Conservation (phyloP, 2,888 invertebrate genomes). For the Megalurothrips usitatus region DNA sequence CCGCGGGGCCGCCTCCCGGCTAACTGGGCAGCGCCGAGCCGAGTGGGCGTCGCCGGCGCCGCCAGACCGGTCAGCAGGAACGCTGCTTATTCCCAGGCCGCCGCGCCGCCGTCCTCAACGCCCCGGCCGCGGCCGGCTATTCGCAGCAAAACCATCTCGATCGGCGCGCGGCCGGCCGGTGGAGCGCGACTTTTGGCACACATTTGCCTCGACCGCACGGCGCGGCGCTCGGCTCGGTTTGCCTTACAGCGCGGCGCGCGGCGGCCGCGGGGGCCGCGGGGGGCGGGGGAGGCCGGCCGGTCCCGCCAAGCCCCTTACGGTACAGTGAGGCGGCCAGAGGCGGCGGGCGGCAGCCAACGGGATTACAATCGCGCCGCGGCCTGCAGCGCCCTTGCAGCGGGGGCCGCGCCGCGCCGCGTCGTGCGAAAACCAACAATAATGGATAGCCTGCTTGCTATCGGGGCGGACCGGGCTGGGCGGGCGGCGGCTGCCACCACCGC, state of each 20-base stretch:
- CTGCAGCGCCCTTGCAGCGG: neutral
- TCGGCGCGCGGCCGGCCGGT: too few relatives aligned
- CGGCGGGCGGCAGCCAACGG: neutral
- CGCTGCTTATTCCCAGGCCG: too few relatives aligned
- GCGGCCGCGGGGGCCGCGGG: neutral
- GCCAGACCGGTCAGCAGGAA: neutral
- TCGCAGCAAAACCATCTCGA: too few relatives aligned
- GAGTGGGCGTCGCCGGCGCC: neutral
- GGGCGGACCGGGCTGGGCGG: neutral
- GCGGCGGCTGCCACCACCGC: neutral
- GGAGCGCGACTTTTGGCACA: neutral
- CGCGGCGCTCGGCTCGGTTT: too few relatives aligned
- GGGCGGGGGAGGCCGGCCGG: neutral
- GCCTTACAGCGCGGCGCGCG: neutral
- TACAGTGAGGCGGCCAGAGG: neutral
- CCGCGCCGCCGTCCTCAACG: too few relatives aligned
- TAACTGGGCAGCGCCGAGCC: neutral
- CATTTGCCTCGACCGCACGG: neutral
- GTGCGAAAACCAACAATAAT: constrained; percentile 9
- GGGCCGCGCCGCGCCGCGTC: neutral
- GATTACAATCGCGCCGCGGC: neutral
- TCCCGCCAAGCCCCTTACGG: constrained; percentile 21
- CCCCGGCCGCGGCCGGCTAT: too few relatives aligned
- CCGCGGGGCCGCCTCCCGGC: neutral
- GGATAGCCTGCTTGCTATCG: neutral